These are phyloP conservation scores for Agapostemon virescens DNA, from an alignment of 2,888 invertebrate genomes.

Conservation along the genomic window DNA sequence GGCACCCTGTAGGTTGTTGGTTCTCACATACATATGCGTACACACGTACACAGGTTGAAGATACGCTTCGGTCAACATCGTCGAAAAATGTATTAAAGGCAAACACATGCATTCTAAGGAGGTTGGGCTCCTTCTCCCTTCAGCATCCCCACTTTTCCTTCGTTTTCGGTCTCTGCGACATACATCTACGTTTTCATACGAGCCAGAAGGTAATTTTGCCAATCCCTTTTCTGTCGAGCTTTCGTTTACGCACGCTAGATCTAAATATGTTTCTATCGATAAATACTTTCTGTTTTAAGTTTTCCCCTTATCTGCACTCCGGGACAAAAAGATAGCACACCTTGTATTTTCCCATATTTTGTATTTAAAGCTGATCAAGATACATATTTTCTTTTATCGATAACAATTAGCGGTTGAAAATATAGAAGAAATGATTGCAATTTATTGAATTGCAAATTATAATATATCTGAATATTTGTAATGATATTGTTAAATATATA, in stretches of 20 bases:
- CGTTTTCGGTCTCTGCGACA: conserved; percentile 46
- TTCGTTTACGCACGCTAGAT: conserved; percentile 52
- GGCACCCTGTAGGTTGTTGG: conserved; percentile 57
- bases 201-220: conserved; percentile 63
- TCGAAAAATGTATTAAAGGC: conserved; percentile 74
- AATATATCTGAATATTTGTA: no score
- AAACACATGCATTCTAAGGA: conserved; percentile 74
- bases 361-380: no score
- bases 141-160: conserved; percentile 16
- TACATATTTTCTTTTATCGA: no score
- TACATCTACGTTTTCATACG: conserved; percentile 61
- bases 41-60: conserved; percentile 57
- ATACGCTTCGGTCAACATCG: conserved; percentile 72
- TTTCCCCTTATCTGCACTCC: no score
- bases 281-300: background rate
- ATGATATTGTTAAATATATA: no score
- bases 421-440: no score
- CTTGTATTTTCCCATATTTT: no score
- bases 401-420: no score
- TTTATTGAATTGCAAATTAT: no score
- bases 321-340: no score
- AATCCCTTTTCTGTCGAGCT: conserved; percentile 51
- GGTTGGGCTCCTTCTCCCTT: conserved; percentile 47
- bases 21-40: conserved; percentile 50
- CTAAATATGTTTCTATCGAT: conserved; percentile 5